Evolutionary conservation across 2,797 vertebrate species (phyloP).

Genomic region (Meda fulgida): DNA sequence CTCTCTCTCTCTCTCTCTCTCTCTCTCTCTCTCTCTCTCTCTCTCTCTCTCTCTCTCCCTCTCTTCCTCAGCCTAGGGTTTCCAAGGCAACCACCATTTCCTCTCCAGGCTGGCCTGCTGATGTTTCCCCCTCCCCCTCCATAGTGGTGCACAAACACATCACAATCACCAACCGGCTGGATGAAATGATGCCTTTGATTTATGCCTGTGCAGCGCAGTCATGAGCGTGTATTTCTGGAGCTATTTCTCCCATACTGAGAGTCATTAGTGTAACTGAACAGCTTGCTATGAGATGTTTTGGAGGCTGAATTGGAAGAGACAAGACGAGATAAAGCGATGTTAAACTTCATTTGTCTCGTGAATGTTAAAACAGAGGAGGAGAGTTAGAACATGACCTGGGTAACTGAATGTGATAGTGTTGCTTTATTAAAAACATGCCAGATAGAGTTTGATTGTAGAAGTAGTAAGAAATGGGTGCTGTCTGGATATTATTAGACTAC

Average conservation of each 20-base stretch:
- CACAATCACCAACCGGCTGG: slow-evolving; percentile 60
- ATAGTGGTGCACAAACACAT: slow-evolving; percentile 67
- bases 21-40: slow-evolving; percentile 56
- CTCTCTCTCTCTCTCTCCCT: slow-evolving; percentile 36
- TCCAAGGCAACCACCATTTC: slow-evolving; percentile 82
- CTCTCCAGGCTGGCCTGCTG: slow-evolving; percentile 76
- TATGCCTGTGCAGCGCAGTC: slow-evolving; percentile 44
- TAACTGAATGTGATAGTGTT: not conserved
- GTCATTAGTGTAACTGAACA: slow-evolving; percentile 53
- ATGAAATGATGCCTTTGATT: slow-evolving; percentile 61
- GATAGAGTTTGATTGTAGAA: slow-evolving; percentile 30
- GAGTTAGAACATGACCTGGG: slow-evolving; percentile 33
- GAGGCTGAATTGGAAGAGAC: slow-evolving; percentile 50
- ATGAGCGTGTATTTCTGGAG: slow-evolving; percentile 41
- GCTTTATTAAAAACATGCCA: slow-evolving; percentile 50
- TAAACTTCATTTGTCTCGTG: slow-evolving; percentile 47
- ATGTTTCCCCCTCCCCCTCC: slow-evolving; percentile 75
- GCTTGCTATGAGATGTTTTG: slow-evolving; percentile 46
- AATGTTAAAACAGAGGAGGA: slow-evolving; percentile 40
- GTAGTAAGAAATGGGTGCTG: not conserved
- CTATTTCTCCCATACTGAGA: slow-evolving; percentile 43
- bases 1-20: slow-evolving; percentile 50
- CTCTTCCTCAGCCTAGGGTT: slow-evolving; percentile 76
- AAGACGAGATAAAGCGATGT: slow-evolving; percentile 34
- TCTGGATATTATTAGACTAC: slow-evolving; percentile 11